These are phyloP conservation scores for Monochamus saltuarius DNA, from an alignment of 1,140 invertebrate genomes.

Conservation along the genomic window DNA sequence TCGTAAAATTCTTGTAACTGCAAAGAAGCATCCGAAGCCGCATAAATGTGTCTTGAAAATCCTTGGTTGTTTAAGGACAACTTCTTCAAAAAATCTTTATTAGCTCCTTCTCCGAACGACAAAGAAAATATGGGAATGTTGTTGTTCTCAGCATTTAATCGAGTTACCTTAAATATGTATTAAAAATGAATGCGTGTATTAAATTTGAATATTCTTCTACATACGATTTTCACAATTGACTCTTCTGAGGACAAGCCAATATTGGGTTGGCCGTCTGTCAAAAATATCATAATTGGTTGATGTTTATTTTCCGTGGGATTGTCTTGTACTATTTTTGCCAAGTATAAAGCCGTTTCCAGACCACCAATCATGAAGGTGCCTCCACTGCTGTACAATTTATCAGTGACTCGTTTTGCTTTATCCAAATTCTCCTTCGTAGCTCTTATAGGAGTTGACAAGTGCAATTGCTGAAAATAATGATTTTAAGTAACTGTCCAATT, in stretches of 20 bases:
- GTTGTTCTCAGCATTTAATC: slow-evolving; percentile 40
- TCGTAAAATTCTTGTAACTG: slow-evolving; percentile 69
- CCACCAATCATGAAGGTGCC: too few species aligned
- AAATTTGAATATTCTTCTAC: background rate
- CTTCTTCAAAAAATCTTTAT: slow-evolving; percentile 63
- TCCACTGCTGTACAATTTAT: too few species aligned
- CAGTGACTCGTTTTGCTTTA: too few species aligned
- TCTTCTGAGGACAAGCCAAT: slow-evolving; percentile 57
- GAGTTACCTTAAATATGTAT: slow-evolving; percentile 47
- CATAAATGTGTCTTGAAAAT: slow-evolving; percentile 69
- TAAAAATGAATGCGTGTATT: slow-evolving; percentile 30
- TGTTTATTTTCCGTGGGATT: slow-evolving; percentile 13
- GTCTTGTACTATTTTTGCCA: too few species aligned
- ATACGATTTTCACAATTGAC: slow-evolving; percentile 5
- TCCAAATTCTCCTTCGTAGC: too few species aligned
- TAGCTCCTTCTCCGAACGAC: slow-evolving; percentile 67
- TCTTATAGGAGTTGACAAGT: too few species aligned
- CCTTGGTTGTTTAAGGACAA: slow-evolving; percentile 63
- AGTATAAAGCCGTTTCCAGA: too few species aligned
- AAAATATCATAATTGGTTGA: slow-evolving; percentile 67
- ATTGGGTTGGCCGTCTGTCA: slow-evolving; percentile 73
- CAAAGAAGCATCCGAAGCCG: slow-evolving; percentile 65
- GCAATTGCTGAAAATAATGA: too few species aligned
- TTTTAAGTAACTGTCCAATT: too few species aligned
- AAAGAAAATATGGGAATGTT: slow-evolving; percentile 55